Conservation (phyloP, 2,888 invertebrate genomes). For the Dorcus hopei region DNA sequence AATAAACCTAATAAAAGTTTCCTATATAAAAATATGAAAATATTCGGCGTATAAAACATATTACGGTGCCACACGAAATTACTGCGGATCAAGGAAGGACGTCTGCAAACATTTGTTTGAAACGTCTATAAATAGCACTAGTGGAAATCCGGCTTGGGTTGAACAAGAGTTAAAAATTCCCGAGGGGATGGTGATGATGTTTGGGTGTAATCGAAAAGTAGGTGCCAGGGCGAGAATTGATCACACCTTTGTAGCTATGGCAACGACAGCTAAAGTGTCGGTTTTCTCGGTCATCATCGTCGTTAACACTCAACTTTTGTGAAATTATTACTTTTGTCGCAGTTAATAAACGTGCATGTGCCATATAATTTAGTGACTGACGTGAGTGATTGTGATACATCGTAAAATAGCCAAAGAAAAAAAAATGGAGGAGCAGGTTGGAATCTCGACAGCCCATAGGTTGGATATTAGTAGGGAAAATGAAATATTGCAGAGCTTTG, state of each 20-base stretch:
- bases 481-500: slow-evolving; percentile 77
- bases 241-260: slow-evolving; percentile 28
- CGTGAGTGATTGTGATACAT: background rate
- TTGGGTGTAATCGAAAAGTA: slow-evolving; percentile 18
- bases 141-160: too few species aligned
- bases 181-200: slow-evolving; percentile 7
- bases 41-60: background rate
- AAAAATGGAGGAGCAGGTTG: background rate
- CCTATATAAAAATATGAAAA: background rate
- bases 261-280: slow-evolving; percentile 21
- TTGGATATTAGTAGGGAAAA: slow-evolving; percentile 61
- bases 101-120: background rate
- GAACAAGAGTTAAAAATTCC: background rate
- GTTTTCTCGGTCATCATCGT: slow-evolving; percentile 14
- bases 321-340: background rate
- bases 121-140: background rate
- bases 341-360: background rate
- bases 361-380: background rate
- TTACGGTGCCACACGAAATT: background rate
- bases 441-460: slow-evolving; percentile 10
- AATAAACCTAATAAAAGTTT: background rate
- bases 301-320: slow-evolving; percentile 9
- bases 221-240: slow-evolving; percentile 24
- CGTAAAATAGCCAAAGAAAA: too few species aligned
- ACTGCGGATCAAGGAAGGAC: background rate